Evolutionary conservation across 2,888 invertebrate species (phyloP).

Genomic region (Xestia xanthographa): DNA sequence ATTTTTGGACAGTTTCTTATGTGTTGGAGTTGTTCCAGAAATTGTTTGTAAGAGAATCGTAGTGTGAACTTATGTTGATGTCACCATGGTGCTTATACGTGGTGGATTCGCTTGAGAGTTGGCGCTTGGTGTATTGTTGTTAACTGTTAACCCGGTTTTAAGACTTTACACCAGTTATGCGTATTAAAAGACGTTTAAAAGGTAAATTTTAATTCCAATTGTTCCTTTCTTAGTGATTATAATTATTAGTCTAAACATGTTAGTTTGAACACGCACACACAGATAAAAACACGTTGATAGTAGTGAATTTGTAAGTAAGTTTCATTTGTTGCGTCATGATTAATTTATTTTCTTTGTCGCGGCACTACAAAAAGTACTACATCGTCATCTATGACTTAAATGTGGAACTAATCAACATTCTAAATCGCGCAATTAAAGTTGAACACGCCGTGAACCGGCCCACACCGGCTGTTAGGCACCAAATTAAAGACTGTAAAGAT

Average conservation of each 20-base stretch:
- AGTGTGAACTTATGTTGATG: conserved; percentile 33
- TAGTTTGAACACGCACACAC: not conserved
- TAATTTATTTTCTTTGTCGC: not conserved
- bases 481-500: too few relatives aligned
- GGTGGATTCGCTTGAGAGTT: not conserved
- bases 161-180: not conserved
- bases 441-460: too few relatives aligned
- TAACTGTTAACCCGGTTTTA: not conserved
- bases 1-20: conserved; percentile 49
- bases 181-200: not conserved
- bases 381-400: too few relatives aligned
- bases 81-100: conserved; percentile 20
- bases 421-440: too few relatives aligned
- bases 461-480: too few relatives aligned
- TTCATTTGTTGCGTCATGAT: not conserved
- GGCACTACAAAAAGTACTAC: too few relatives aligned
- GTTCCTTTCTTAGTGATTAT: not conserved
- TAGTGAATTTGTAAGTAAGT: not conserved
- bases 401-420: too few relatives aligned
- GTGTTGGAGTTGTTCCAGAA: conserved; percentile 51
- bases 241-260: not conserved
- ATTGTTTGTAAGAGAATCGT: conserved; percentile 27
- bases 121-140: not conserved
- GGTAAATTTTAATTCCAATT: not conserved
- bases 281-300: not conserved